A percentile compares a stretch with the other conserved stretches of the same genome.
Evolutionary conservation across 2,797 vertebrate species (phyloP).

Genomic region (Manis pentadactyla): DNA sequence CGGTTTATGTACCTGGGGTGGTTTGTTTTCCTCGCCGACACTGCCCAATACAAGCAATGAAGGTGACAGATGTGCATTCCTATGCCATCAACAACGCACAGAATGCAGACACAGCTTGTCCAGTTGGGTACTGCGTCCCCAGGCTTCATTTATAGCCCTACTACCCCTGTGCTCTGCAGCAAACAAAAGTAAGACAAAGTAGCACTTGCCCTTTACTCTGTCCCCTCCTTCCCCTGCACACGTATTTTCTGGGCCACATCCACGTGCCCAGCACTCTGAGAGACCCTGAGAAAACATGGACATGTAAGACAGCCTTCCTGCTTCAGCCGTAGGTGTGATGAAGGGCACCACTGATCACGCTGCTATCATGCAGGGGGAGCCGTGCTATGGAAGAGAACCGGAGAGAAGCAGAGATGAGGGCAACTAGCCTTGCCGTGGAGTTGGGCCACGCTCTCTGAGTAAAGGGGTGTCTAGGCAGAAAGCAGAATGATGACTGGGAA

Average conservation of each 20-base stretch:
- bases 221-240: not conserved
- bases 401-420: fast-evolving
- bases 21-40: not conserved
- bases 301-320: not conserved
- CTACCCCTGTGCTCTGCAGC: not conserved
- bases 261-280: not conserved
- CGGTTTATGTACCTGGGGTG: fast-evolving
- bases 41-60: not conserved
- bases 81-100: fast-evolving
- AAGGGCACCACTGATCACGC: too few relatives aligned
- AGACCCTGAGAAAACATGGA: fast-evolving
- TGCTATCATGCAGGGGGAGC: fast-evolving
- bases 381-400: fast-evolving
- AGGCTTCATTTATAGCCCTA: too few relatives aligned
- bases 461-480: not conserved
- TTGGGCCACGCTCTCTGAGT: not conserved
- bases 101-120: not conserved
- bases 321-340: not conserved
- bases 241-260: too few relatives aligned
- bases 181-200: not conserved
- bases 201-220: not conserved
- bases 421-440: fast-evolving
- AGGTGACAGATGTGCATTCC: fast-evolving
- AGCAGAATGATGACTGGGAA: not conserved
- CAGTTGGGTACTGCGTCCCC: fast-evolving